Conservation (phyloP, 2,113 vertebrate genomes). For the Dasyprocta punctata region DNA sequence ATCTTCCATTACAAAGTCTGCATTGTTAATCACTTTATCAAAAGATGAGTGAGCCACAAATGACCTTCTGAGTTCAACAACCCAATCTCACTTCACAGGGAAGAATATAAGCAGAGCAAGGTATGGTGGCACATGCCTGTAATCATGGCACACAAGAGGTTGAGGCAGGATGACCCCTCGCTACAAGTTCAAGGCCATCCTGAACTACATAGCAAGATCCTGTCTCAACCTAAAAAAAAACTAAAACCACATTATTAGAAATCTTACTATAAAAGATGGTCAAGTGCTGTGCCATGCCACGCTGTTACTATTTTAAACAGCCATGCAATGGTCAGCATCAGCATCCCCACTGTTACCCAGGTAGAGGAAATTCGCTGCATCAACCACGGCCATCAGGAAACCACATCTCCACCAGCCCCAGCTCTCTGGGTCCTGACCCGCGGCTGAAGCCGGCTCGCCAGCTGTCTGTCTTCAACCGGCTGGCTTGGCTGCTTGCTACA, state of each 20-base stretch:
- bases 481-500: not conserved
- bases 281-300: not conserved
- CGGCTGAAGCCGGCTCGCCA: not conserved
- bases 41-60: not conserved
- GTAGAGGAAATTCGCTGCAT: not conserved
- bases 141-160: not conserved
- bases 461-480: not conserved
- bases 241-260: not conserved
- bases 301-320: constrained; percentile 6
- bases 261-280: not conserved
- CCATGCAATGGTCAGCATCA: not conserved
- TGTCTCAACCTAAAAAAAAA: not conserved
- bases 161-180: not conserved
- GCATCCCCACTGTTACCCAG: not conserved
- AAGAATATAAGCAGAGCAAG: not conserved
- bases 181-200: not conserved
- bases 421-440: not conserved
- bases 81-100: not conserved
- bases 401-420: not conserved
- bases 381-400: too few species aligned
- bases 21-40: constrained; percentile 34
- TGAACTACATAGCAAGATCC: not conserved
- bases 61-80: not conserved
- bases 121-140: not conserved
- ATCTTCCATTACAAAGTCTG: not conserved